Conservation (phyloP, 2,888 invertebrate species). For the Catotricha subobsoleta region DNA sequence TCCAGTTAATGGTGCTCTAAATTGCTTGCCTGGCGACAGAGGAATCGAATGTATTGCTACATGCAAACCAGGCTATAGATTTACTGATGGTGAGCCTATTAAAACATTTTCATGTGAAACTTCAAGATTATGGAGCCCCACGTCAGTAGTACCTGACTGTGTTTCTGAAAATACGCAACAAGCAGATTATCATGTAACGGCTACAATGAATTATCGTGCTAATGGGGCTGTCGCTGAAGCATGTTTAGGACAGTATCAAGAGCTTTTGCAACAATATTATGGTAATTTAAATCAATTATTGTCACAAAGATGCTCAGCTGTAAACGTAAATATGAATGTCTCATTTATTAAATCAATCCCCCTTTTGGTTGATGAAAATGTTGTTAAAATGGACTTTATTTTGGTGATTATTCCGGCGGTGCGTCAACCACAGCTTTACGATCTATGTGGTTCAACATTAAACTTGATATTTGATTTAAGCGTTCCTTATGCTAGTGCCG, state of each 20-base stretch:
- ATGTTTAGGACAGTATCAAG: slow-evolving; percentile 72
- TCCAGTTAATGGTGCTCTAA: slow-evolving; percentile 74
- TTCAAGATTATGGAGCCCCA: slow-evolving; percentile 68
- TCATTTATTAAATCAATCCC: slow-evolving; percentile 70
- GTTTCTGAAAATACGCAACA: slow-evolving; percentile 90
- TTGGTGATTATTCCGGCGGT: slow-evolving; percentile 74
- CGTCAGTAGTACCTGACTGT: slow-evolving; percentile 83
- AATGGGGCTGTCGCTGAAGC: slow-evolving; percentile 74
- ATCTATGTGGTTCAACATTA: slow-evolving; percentile 84
- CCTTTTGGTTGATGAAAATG: slow-evolving; percentile 65
- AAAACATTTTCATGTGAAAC: slow-evolving; percentile 75
- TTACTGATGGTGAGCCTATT: slow-evolving; percentile 75
- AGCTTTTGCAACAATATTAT: slow-evolving; percentile 64
- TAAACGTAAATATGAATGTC: slow-evolving; percentile 88
- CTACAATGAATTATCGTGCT: slow-evolving; percentile 70
- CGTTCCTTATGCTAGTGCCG: slow-evolving; percentile 78
- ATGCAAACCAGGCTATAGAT: slow-evolving; percentile 72
- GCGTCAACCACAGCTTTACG: slow-evolving; percentile 79
- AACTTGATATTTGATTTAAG: slow-evolving; percentile 86
- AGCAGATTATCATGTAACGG: slow-evolving; percentile 83
- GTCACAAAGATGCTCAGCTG: slow-evolving; percentile 82
- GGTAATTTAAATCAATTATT: slow-evolving; percentile 59
- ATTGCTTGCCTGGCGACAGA: slow-evolving; percentile 62
- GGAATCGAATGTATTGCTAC: slow-evolving; percentile 79
- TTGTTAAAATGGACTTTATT: slow-evolving; percentile 77